Conservation (phyloP, 1,140 invertebrate species). For the Papilio polytes region DNA sequence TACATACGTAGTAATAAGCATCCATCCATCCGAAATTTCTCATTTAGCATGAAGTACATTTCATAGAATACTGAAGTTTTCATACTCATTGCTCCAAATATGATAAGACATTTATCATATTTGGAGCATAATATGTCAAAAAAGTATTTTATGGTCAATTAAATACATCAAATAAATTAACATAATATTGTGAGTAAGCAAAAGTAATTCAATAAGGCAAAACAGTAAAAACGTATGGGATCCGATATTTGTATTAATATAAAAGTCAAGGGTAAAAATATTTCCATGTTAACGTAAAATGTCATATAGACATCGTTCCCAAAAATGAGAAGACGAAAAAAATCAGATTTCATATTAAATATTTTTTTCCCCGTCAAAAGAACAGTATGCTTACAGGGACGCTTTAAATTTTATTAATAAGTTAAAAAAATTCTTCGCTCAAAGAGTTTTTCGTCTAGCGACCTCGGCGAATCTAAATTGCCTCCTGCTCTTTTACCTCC, state of each 20-base stretch:
- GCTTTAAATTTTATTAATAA: conserved; percentile 41
- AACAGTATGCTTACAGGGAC: conserved; percentile 26
- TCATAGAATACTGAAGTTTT: too few relatives aligned
- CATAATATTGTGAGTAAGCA: too few relatives aligned
- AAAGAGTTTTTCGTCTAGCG: conserved; percentile 37
- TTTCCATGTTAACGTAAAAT: conserved; percentile 1
- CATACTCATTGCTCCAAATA: too few relatives aligned
- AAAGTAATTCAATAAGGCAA: background rate
- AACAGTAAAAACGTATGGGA: background rate
- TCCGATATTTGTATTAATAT: background rate
- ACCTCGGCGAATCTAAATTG: conserved; percentile 35
- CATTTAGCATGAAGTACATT: too few relatives aligned
- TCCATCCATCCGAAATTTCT: too few relatives aligned
- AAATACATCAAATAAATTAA: too few relatives aligned
- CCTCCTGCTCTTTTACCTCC: conserved; percentile 37
- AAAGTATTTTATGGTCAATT: too few relatives aligned
- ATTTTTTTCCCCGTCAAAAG: conserved; percentile 23
- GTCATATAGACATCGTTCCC: background rate
- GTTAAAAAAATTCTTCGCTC: conserved; percentile 28
- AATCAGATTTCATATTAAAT: conserved; percentile 1
- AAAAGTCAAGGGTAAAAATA: background rate
- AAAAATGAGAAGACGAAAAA: background rate
- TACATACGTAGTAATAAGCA: too few relatives aligned
- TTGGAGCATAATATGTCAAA: too few relatives aligned
- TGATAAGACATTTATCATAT: too few relatives aligned